Base-by-base conservation (phyloP, 2,888 invertebrate species). In the Panzeria rudis region DNA sequence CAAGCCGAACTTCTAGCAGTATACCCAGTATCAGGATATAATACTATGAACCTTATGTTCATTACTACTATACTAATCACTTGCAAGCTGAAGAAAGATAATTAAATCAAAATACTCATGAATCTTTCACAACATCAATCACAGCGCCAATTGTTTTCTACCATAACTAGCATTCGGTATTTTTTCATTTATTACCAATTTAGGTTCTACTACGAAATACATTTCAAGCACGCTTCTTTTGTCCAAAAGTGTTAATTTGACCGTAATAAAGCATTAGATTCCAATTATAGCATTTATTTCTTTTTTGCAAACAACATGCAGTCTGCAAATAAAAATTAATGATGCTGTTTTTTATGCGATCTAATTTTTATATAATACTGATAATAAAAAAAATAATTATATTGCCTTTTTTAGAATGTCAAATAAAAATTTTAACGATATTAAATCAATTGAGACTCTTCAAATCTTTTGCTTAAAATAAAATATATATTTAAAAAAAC, bases 231-330 rank as follows among this genome's bases (percentile, higher is more conserved):
- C 32, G 20, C 50, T 32, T 68, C 66, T 32, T 20, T 68, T 20
- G 25, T n/a, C 1, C 3, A 9, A 38, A 54, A 69, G 38, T 41
- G 54, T 69, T 69, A 69, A 41, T 69, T 69, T 69, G 41, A 2
- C 7, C 38, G 11, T 54, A 69, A 54, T 54, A 69, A 54, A 23
- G 9, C 38, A 54, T 54, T 69, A 25, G 9, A 54, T 54, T 54
- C 25, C 41, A 54, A 54, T 54, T 38, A 54, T 41, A 25, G 41
- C 9, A 13, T 3, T 35, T 38, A 41, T 35, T 38, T 54, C 25
- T 3, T 35, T 9, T 20, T 54, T 38, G 54, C n/a, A n/a, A n/a
- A n/a, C n/a, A n/a, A n/a, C n/a, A n/a, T n/a, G n/a, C n/a, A n/a
- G 5, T 23, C 5, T n/a, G n/a, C n/a, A n/a, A n/a, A n/a, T n/a